Evolutionary conservation across 2,113 vertebrate species (phyloP), one percentile per base, ranked within the genome.

Genomic region (Centropristis striata): DNA sequence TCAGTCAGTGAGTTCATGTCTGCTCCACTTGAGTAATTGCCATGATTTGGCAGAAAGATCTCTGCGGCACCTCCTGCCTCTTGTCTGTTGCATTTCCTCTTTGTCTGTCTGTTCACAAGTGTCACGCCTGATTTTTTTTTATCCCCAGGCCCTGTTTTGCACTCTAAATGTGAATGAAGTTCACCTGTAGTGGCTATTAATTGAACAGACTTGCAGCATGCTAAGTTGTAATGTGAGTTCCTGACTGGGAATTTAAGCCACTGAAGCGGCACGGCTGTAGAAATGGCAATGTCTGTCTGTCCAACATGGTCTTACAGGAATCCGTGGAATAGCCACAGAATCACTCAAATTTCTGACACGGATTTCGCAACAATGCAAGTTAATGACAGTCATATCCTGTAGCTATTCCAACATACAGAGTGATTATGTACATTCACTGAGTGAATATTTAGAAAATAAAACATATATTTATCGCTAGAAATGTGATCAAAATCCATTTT

Each of bases 1-100:
- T 76, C 84, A 85, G 75, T 83, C 80, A 73, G 57, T 67, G 72
- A 70, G 79, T 80, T 89, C 82, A 64, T 78, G 79, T 85, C 75
- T 16, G 70, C 81, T 86, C 50, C 60, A 55, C 73, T 70, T 61
- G 71, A 88, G 57, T 73, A 80, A 80, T 80, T 77, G 71, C 75
- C 21, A 44, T 76, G 71, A 86, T 84, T 86, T 84, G 78, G 50
- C 60, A 71, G 72, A 59, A 61, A 68, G 32, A 80, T 6, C 49
- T 75, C 69, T 21, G 23, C 4, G 4, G 39, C 37, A 58, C 51
- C 47, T 61, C 53, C 44, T 60, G 6, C 28, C 27, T 69, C 50
- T 64, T 54, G 53, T 72, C 68, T 64, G 61, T 14, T 63, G 36
- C 20, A 14, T 69, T 65, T 87, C 66, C 72, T 76, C 55, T 49